A percentile compares a stretch with the other conserved stretches of the same genome.
Evolutionary conservation across 2,888 invertebrate species (phyloP).

Genomic region (Lathronympha strigana): DNA sequence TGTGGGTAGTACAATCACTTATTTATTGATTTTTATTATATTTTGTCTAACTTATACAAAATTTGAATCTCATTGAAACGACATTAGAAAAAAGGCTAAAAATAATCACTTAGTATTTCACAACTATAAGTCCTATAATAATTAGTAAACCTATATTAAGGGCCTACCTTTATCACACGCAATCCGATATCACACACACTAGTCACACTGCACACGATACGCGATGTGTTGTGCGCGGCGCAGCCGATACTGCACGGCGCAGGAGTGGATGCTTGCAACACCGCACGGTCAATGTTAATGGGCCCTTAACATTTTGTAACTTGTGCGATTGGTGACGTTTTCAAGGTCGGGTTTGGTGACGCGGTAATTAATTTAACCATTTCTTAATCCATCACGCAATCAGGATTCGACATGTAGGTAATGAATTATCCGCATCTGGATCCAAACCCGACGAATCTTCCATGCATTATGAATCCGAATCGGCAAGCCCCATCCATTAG

Average conservation of each 20-base stretch:
- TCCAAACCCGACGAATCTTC: no score
- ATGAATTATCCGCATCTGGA: no score
- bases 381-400: neutral
- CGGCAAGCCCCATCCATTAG: no score
- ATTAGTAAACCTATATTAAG: neutral
- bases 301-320: slow-evolving; percentile 23
- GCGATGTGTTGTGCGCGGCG: slow-evolving; percentile 29
- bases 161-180: slow-evolving; percentile 21
- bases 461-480: no score
- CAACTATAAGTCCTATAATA: neutral
- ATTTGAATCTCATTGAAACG: neutral
- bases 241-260: slow-evolving; percentile 31
- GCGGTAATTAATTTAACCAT: neutral
- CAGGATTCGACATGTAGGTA: no score
- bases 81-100: neutral
- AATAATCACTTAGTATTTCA: neutral
- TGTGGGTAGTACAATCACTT: no score
- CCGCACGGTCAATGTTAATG: slow-evolving; percentile 39
- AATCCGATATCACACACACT: slow-evolving; percentile 28
- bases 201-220: slow-evolving; percentile 13
- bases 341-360: slow-evolving; percentile 24
- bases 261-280: slow-evolving; percentile 36
- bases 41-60: neutral
- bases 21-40: no score
- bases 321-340: slow-evolving; percentile 14